Percentiles rank a stretch among this genome's conserved stretches.
These are phyloP conservation scores for Venustaconcha ellipsiformis DNA, from an alignment of 1,140 invertebrate species.

Conservation along the genomic window DNA sequence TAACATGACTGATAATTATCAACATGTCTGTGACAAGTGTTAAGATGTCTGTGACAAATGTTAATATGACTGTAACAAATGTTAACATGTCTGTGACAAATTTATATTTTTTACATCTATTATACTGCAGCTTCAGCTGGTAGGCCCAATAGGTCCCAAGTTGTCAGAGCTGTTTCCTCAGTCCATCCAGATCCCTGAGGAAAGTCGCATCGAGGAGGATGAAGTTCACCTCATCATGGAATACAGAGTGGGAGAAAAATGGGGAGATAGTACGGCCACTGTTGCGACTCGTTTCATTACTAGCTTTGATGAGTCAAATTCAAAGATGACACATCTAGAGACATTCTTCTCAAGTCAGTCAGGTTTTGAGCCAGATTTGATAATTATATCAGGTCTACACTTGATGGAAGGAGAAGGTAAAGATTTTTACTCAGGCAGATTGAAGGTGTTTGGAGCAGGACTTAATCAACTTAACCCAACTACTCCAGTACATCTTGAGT, in stretches of 20 bases:
- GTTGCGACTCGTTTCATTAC: slow-evolving; percentile 71
- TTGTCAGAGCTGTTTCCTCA: slow-evolving; percentile 64
- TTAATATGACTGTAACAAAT: no score
- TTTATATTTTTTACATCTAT: background rate
- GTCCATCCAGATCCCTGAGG: slow-evolving; percentile 56
- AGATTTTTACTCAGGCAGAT: slow-evolving; percentile 62
- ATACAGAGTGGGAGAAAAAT: slow-evolving; percentile 67
- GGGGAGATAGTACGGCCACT: slow-evolving; percentile 63
- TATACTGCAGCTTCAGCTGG: slow-evolving; percentile 64
- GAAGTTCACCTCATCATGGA: slow-evolving; percentile 72
- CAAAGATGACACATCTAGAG: slow-evolving; percentile 63
- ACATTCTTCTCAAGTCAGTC: slow-evolving; percentile 67
- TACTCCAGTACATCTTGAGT: slow-evolving; percentile 69
- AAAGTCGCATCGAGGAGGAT: slow-evolving; percentile 63
- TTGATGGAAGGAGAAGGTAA: slow-evolving; percentile 65
- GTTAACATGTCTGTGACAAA: no score
- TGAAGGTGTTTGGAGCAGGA: slow-evolving; percentile 56
- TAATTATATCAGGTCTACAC: slow-evolving; percentile 70
- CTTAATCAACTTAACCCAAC: slow-evolving; percentile 55
- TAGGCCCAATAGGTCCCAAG: slow-evolving; percentile 70
- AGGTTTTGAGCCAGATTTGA: slow-evolving; percentile 65
- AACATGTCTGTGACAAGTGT: no score
- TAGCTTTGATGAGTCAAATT: slow-evolving; percentile 69
- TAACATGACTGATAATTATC: no score
- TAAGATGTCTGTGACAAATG: no score